Base-by-base conservation (phyloP, 2,797 vertebrate genomes). In the Miichthys miiuy region DNA sequence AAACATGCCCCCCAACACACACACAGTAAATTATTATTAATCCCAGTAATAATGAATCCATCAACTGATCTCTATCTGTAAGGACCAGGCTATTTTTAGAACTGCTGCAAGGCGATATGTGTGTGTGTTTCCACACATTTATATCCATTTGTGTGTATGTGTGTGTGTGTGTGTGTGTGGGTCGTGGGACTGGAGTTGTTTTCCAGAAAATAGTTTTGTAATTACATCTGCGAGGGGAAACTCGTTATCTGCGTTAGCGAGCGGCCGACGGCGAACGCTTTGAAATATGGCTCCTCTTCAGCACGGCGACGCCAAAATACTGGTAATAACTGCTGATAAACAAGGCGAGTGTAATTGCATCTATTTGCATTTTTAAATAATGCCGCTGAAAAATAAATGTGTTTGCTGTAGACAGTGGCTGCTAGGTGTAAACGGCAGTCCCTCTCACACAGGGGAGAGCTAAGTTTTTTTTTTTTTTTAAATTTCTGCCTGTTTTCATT, bases 331-430 rank as follows among this genome's bases (percentile, higher is more conserved):
- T 74, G 77, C 89, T 94, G 94, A 95, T 95, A 95, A 95, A 94
- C 90, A 90, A 90, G 86, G 77, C 77, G 57, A 65, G 78, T 90
- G 89, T 91, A 94, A 94, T 94, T 91, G 90, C 92, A 90, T 94
- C 91, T 87, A 95, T 94, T 95, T 93, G 94, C 93, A 94, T 93
- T 94, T 94, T 91, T 92, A 93, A 93, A 92, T 90, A 93, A 89
- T 88, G 86, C 85, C 5, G 73, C 84, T 78, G 85, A 87, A 91
- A 91, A 80, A 77, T 66, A 88, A 88, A 89, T 85, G 75, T 86
- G 83, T 89, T 90, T 86, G 71, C 79, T 79, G 77, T 70, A 70
- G 67, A 78, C 77, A 60, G 74, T 81, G 75, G 87, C 87, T 90
- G 79, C 84, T 81, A 82, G 85, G 82, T 89, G 84, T 75, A 71